A percentile compares a stretch with the other conserved stretches of the same genome.
Evolutionary conservation across 1,140 invertebrate genomes (phyloP).

Genomic region (Aphelinus certus): DNA sequence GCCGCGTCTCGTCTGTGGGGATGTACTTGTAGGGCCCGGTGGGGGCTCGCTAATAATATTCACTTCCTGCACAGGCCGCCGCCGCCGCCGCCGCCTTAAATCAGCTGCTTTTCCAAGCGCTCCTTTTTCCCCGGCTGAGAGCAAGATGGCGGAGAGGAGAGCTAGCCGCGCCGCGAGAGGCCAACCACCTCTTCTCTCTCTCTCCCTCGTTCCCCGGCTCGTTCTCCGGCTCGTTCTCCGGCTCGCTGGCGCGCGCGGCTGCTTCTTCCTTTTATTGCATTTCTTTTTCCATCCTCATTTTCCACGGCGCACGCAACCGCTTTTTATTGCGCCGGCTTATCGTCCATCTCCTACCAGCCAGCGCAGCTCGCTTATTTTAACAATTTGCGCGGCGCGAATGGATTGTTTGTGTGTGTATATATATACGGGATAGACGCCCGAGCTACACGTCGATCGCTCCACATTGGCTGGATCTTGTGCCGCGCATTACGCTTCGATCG

Average conservation of each 20-base stretch:
- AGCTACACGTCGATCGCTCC: too few species aligned
- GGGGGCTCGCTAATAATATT: conserved; percentile 59
- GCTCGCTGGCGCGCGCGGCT: too few species aligned
- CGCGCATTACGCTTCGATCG: too few species aligned
- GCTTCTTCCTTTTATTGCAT: conserved; percentile 32
- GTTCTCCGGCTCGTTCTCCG: too few species aligned
- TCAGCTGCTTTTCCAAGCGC: conserved; percentile 46
- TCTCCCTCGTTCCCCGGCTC: too few species aligned
- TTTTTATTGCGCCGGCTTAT: conserved; percentile 27
- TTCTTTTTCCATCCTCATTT: conserved; percentile 15
- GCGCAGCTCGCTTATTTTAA: too few species aligned
- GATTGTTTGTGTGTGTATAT: too few species aligned
- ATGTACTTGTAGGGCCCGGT: too few species aligned
- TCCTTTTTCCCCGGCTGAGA: conserved; percentile 26
- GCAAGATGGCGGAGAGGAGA: conserved; percentile 11
- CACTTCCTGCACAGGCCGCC: conserved; percentile 54
- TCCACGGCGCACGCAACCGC: conserved; percentile 19
- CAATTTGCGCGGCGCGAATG: too few species aligned
- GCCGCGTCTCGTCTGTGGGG: too few species aligned
- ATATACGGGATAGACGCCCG: too few species aligned
- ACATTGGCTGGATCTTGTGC: too few species aligned
- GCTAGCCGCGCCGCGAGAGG: conserved; percentile 7
- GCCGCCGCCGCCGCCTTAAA: conserved; percentile 48
- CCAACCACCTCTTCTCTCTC: conserved; percentile 10
- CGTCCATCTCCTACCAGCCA: background rate